Evolutionary conservation across 2,113 vertebrate species (phyloP), one percentile per base, ranked within the genome.

Genomic region (Istiophorus platypterus): DNA sequence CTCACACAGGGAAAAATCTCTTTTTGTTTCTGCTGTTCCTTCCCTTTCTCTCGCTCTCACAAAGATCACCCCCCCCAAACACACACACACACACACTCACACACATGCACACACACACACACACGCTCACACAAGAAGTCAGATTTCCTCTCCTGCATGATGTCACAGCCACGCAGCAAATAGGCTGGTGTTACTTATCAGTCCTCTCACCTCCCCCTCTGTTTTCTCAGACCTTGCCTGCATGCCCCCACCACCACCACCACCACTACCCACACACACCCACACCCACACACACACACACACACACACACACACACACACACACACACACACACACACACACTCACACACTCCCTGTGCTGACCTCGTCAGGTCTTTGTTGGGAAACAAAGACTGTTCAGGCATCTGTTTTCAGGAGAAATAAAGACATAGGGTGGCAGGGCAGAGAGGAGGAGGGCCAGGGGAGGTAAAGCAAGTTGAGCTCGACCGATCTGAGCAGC

Each of bases 321-420:
- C n/a, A n/a, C n/a, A n/a, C n/a, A n/a, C n/a, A n/a, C n/a, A n/a
- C n/a, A n/a, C n/a, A n/a, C n/a, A n/a, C n/a, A n/a, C n/a, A n/a
- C n/a, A n/a, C n/a, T n/a, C n/a, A n/a, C n/a, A n/a, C n/a, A n/a
- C n/a, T n/a, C 74, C 56, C 81, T 72, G 79, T 85, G 56, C 87
- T 94, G 93, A 94, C 91, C 92, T 94, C 92, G 90, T 49, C 89
- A 71, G 37, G 88, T 82, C 77, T 94, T 94, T 94, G 93, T 94
- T 93, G 82, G 91, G 84, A 91, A 93, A 95, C 92, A 95, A 94
- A 93, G 91, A 89, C 79, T 85, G 89, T 72, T 84, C 82, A 90
- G 87, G 92, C 89, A 85, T 92, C 90, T 94, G 94, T 94, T 93
- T 95, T 91, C 82, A 93, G 85, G 81, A 89, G 87, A 92, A 94